Evolutionary conservation across 2,797 vertebrate genomes (phyloP).

Genomic region (Malacoctenus gilli): DNA sequence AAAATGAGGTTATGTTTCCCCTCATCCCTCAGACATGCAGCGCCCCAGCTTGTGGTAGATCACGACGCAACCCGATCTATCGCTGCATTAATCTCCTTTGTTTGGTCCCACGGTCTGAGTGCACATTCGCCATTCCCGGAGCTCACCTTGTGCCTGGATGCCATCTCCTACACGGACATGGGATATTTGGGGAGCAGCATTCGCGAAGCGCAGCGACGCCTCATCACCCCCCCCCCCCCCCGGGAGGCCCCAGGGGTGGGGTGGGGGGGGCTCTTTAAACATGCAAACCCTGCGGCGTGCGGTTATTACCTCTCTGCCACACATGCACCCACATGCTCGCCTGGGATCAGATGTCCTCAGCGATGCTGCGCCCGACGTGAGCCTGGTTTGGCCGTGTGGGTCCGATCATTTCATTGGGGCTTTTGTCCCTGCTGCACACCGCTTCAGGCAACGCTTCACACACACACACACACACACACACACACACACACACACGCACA

Average conservation of each 20-base stretch:
- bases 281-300: slow-evolving; percentile 31
- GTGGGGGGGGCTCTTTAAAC: background rate
- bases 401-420: slow-evolving; percentile 18
- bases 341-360: background rate
- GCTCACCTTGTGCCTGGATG: too few relatives aligned
- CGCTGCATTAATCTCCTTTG: too few relatives aligned
- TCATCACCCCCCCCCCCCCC: too few relatives aligned
- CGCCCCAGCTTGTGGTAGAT: background rate
- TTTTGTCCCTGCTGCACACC: background rate
- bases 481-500: slow-evolving; percentile 48
- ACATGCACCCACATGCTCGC: background rate
- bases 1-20: too few relatives aligned
- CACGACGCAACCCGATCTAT: too few relatives aligned
- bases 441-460: slow-evolving; percentile 18
- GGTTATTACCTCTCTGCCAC: slow-evolving; percentile 13
- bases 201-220: too few relatives aligned
- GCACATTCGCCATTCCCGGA: too few relatives aligned
- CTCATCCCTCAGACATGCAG: too few relatives aligned
- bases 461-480: slow-evolving; percentile 42
- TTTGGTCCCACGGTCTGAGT: too few relatives aligned
- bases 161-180: too few relatives aligned
- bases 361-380: slow-evolving; percentile 3
- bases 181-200: too few relatives aligned
- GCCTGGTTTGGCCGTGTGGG: slow-evolving; percentile 12
- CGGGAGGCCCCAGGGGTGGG: too few relatives aligned